A percentile compares a stretch with the other conserved stretches of the same genome.
Conservation (phyloP, 2,113 vertebrate genomes). For the Cyanoderma ruficeps region DNA sequence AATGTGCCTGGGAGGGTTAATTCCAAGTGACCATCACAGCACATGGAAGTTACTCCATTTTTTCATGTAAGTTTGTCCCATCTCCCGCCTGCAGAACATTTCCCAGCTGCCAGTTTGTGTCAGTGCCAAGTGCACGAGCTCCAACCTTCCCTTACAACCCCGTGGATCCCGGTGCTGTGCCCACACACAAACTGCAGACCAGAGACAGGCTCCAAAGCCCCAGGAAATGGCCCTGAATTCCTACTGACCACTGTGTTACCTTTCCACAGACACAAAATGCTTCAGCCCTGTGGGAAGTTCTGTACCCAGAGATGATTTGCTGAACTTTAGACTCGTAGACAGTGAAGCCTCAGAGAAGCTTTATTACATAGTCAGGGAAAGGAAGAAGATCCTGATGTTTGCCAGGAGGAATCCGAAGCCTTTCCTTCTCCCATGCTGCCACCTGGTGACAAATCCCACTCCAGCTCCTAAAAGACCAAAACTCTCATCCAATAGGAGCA, state of each 20-base stretch:
- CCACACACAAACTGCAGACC: not conserved
- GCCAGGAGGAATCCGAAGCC: not conserved
- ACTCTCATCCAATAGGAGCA: accelerated
- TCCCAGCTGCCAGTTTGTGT: not conserved
- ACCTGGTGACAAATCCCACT: not conserved
- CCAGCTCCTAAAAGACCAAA: not conserved
- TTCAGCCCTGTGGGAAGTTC: not conserved
- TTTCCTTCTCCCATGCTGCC: conserved; percentile 46
- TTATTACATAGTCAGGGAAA: not conserved
- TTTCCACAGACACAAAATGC: not conserved
- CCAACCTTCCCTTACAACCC: not conserved
- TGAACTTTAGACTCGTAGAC: not conserved
- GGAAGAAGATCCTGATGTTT: not conserved
- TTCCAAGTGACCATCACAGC: not conserved
- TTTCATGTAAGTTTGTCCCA: not conserved
- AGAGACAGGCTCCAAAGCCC: not conserved
- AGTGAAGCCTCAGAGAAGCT: not conserved
- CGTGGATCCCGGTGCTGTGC: not conserved
- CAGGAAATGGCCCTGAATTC: not conserved
- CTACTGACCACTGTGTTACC: accelerated
- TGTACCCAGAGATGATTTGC: not conserved
- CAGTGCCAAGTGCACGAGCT: not conserved
- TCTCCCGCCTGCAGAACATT: not conserved
- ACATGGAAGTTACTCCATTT: not conserved
- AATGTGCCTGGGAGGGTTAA: not conserved